Evolutionary conservation across 2,797 vertebrate genomes (phyloP).

Genomic region (Myripristis jacobus): DNA sequence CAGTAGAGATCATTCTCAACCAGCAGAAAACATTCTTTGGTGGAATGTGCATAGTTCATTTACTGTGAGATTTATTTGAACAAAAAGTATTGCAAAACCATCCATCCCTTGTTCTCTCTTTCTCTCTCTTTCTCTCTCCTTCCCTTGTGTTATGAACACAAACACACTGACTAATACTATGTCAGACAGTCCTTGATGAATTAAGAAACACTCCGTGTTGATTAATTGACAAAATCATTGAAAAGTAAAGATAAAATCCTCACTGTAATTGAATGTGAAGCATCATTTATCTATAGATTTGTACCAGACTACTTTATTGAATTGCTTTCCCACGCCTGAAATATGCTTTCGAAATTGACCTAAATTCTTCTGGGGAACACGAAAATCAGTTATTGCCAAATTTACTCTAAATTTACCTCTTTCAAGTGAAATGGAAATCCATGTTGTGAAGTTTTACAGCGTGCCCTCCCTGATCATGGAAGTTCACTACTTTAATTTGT

Average conservation of each 20-base stretch:
- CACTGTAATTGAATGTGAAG: conserved; percentile 84
- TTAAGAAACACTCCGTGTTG: conserved; percentile 74
- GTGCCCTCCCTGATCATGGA: conserved; percentile 43
- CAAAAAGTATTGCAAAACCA: conserved; percentile 21
- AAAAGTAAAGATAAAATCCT: conserved; percentile 82
- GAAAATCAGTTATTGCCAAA: conserved; percentile 70
- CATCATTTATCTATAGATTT: conserved; percentile 84
- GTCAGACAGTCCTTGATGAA: conserved; percentile 67
- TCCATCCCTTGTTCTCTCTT: conserved; percentile 39
- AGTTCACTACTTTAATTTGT: conserved; percentile 55
- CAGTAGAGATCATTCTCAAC: conserved; percentile 39
- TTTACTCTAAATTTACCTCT: conserved; percentile 70
- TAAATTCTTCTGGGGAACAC: conserved; percentile 69
- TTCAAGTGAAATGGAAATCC: conserved; percentile 57
- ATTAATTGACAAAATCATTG: conserved; percentile 82
- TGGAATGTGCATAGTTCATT: conserved; percentile 35
- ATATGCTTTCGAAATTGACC: conserved; percentile 77
- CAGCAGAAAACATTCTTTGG: conserved; percentile 48
- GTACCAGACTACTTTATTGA: conserved; percentile 81
- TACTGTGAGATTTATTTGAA: conserved; percentile 39
- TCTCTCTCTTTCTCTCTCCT: conserved; percentile 18
- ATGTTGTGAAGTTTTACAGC: conserved; percentile 51
- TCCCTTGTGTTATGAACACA: conserved; percentile 60
- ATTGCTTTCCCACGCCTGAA: conserved; percentile 79
- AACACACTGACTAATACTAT: conserved; percentile 53